A percentile compares a stretch with the other conserved stretches of the same genome.
These are phyloP conservation scores for Tribolium freemani DNA, from an alignment of 2,888 invertebrate species.

Conservation along the genomic window DNA sequence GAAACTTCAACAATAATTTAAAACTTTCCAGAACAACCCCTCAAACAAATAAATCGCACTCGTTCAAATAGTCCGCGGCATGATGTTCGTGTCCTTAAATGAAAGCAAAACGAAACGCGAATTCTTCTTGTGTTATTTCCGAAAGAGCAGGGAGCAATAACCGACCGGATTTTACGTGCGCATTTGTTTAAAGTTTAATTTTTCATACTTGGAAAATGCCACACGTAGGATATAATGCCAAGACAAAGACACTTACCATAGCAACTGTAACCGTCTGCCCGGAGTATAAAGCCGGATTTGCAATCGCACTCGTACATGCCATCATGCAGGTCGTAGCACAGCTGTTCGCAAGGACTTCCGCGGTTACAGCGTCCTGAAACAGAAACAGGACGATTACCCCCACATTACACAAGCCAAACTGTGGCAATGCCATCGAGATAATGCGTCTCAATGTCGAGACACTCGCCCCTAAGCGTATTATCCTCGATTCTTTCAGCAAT, in stretches of 20 bases:
- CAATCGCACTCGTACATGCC: conserved; percentile 96
- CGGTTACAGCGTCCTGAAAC: conserved; percentile 85
- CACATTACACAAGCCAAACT: conserved; percentile 10
- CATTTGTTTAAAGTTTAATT: background rate
- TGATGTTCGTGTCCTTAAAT: background rate
- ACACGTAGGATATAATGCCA: conserved; percentile 1
- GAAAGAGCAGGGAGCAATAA: too few relatives aligned
- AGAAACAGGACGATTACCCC: conserved; percentile 28
- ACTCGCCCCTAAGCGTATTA: conserved; percentile 10
- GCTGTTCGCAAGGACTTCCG: conserved; percentile 91
- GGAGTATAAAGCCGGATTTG: conserved; percentile 84
- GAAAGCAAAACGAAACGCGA: too few relatives aligned
- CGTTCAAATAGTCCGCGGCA: background rate
- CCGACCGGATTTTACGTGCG: background rate
- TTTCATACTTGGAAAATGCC: background rate
- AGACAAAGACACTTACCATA: conserved; percentile 75
- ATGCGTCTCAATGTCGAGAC: conserved; percentile 11
- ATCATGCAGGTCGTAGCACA: conserved; percentile 92
- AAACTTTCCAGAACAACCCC: conserved; percentile 11
- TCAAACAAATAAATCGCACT: conserved; percentile 10
- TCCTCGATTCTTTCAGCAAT: conserved; percentile 13
- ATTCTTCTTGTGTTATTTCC: too few relatives aligned
- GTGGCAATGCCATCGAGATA: conserved; percentile 16
- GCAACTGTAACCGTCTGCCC: conserved; percentile 92
- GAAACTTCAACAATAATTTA: conserved; percentile 29